Percentiles rank a stretch among this genome's conserved stretches.
phyloP scores from a whole-genome alignment of 2,113 vertebrate species.

The Peromyscus californicus region DNA sequence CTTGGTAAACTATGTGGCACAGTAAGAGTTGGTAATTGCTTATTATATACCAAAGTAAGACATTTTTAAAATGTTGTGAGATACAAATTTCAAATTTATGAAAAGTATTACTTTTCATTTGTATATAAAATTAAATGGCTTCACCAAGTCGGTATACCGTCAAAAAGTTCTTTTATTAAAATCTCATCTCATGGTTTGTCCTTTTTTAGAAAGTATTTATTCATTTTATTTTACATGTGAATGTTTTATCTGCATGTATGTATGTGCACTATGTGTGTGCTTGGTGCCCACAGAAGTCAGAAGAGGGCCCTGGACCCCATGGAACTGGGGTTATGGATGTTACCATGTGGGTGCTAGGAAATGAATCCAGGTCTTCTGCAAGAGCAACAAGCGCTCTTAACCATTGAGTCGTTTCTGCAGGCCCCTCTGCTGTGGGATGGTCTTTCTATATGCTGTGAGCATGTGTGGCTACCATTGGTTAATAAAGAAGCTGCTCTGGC shows the following conservation, averaged over 20 bases:
- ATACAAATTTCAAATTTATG: conserved; percentile 26
- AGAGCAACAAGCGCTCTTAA: not conserved
- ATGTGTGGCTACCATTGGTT: no score
- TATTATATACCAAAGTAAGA: not conserved
- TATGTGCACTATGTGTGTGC: not conserved
- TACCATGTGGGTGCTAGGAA: not conserved
- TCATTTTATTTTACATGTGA: not conserved
- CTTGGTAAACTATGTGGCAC: not conserved
- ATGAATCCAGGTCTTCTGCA: not conserved
- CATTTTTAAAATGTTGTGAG: not conserved
- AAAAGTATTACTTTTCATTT: conserved; percentile 5
- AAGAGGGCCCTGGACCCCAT: not conserved
- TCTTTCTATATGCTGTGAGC: no score
- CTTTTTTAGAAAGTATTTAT: not conserved
- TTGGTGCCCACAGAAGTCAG: not conserved
- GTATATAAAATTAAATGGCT: not conserved
- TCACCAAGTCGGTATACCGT: not conserved
- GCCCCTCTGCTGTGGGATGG: no score
- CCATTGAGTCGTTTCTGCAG: not conserved
- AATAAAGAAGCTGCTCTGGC: no score
- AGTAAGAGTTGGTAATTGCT: not conserved
- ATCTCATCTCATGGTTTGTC: not conserved
- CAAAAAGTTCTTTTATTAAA: not conserved
- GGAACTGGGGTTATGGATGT: not conserved
- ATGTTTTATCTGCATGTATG: not conserved